Evolutionary conservation across 2,113 vertebrate species (phyloP).

Genomic region (Tichodroma muraria): DNA sequence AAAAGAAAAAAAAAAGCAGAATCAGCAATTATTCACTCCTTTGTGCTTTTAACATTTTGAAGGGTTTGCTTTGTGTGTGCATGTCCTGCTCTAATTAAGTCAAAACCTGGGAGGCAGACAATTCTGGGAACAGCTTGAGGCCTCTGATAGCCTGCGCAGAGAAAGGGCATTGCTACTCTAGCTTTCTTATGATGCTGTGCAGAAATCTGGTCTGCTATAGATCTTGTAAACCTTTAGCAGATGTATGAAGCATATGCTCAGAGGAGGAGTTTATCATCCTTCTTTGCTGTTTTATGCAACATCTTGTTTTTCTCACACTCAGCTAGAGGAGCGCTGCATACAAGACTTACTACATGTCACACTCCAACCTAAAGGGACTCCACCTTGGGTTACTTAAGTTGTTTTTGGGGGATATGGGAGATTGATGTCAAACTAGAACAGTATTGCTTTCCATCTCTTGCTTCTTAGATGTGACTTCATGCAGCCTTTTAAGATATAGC

Average conservation of each 20-base stretch:
- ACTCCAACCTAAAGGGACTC: not conserved
- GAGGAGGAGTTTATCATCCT: not conserved
- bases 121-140: not conserved
- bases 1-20: not conserved
- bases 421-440: not conserved
- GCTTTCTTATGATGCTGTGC: not conserved
- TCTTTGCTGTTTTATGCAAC: not conserved
- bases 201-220: not conserved
- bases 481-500: not conserved
- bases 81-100: not conserved
- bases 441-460: not conserved
- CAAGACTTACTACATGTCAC: not conserved
- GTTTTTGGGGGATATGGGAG: not conserved
- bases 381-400: not conserved
- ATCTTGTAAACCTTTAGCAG: not conserved
- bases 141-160: not conserved
- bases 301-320: not conserved
- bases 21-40: not conserved
- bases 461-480: not conserved
- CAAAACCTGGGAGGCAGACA: not conserved
- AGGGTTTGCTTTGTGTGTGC: not conserved
- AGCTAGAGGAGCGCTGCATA: not conserved
- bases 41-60: not conserved
- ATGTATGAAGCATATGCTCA: not conserved
- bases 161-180: not conserved